These are phyloP conservation scores for Notarius quadriscutis DNA, from an alignment of 2,113 vertebrate species.

Conservation along the genomic window DNA sequence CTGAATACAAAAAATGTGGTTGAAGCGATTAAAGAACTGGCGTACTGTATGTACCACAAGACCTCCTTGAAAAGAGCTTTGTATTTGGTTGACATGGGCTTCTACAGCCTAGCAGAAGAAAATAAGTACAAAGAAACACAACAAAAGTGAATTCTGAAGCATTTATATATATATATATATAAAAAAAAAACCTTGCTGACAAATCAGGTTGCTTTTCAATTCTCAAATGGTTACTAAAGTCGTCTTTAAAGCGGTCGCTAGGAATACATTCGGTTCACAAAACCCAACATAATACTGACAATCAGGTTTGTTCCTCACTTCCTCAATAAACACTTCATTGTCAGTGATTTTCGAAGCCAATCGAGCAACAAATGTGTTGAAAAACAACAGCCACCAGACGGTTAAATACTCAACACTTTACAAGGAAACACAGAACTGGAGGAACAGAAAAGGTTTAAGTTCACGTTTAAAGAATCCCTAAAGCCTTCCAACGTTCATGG, in stretches of 20 bases:
- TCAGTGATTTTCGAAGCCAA: constrained; percentile 10
- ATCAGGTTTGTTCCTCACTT: not conserved
- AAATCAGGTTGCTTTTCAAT: constrained; percentile 31
- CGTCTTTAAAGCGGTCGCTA: constrained; percentile 45
- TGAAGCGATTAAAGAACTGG: constrained; percentile 40
- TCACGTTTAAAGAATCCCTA: not conserved
- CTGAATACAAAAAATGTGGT: constrained; percentile 60
- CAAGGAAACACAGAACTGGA: constrained; percentile 12
- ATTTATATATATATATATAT: too few relatives aligned
- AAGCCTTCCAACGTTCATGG: not conserved
- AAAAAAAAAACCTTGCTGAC: constrained; percentile 47
- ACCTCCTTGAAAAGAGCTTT: constrained; percentile 36
- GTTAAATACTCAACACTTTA: constrained; percentile 31
- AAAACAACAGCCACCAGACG: not conserved
- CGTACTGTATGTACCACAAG: constrained; percentile 24
- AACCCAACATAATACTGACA: constrained; percentile 60
- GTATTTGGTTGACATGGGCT: constrained; percentile 40
- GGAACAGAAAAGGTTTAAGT: not conserved
- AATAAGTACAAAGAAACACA: constrained; percentile 17
- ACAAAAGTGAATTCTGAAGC: constrained; percentile 21
- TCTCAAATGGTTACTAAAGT: constrained; percentile 56
- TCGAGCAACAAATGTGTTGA: not conserved
- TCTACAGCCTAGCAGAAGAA: constrained; percentile 33
- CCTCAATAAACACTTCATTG: constrained; percentile 18
- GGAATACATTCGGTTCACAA: constrained; percentile 67